phyloP scores from a whole-genome alignment of 2,113 vertebrate genomes.

The Pachyramphus minor region DNA sequence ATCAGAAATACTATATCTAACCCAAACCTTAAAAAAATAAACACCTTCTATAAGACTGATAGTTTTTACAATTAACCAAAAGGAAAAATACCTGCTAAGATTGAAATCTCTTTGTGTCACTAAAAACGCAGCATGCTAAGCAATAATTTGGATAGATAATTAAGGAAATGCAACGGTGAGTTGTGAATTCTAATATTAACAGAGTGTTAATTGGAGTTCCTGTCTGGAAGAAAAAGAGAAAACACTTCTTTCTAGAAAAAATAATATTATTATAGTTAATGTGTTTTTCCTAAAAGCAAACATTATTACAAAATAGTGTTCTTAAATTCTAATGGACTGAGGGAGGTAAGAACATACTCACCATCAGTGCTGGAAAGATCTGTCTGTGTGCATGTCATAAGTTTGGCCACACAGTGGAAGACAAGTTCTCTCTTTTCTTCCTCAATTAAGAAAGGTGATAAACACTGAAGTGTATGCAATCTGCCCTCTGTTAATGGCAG shows the following conservation, averaged over 20 bases:
- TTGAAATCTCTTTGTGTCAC: not conserved
- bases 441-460: slow-evolving; percentile 80
- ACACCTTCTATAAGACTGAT: not conserved
- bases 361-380: slow-evolving; percentile 71
- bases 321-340: not conserved
- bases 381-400: slow-evolving; percentile 81
- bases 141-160: not conserved
- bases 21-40: not conserved
- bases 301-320: not conserved
- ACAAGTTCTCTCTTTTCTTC: slow-evolving; percentile 84
- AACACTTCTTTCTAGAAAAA: not conserved
- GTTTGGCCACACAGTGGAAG: slow-evolving; percentile 81
- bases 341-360: slow-evolving; percentile 55
- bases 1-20: not conserved
- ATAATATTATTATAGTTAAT: accelerated
- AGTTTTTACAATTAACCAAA: not conserved
- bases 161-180: not conserved
- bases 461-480: slow-evolving; percentile 86
- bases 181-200: not conserved
- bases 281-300: not conserved
- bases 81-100: not conserved
- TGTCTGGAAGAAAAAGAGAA: not conserved
- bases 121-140: not conserved
- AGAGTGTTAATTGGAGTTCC: not conserved
- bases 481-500: slow-evolving; percentile 84